Evolutionary conservation across 2,888 invertebrate genomes (phyloP), one percentile per base, ranked within the genome.

Genomic region (Hydraecia micacea): DNA sequence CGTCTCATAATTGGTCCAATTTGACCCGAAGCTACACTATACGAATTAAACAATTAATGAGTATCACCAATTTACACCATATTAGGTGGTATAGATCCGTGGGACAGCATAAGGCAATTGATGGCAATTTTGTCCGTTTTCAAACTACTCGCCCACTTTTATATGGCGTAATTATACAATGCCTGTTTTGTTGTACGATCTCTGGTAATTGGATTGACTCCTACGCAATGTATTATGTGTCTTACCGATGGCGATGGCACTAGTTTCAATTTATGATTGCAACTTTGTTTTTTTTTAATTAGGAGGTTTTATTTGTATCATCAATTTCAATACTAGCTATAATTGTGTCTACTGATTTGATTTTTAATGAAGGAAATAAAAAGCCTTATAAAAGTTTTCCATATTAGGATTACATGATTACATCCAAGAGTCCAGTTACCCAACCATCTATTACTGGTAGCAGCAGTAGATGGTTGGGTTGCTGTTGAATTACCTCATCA

Each of bases 21-120:
- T 75, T 81, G 86, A 86, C 90, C 88, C 88, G 77, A 68, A 82
- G 62, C 68, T 75, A 86, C 86, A 85, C 84, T 78, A 83, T 79
- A 73, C 0, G 80, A 91, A 93, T 94, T 92, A 92, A 90, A 87
- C 93, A 93, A 94, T 94, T 93, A 91, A 91, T 90, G 84, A 81
- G 73, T 74, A 88, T 81, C 74, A 82, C 90, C 92, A 91, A 91
- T 91, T 87, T 85, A 55, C 73, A 84, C 94, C 93, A 90, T 92
- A 93, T 88, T 91, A 81, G 94, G 94, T 71, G 87, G 89, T 91
- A 89, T 85, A 86, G 91, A 75, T 78, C 79, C 80, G 90, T 91
- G 90, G 87, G 91, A 91, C 83, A 77, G 18, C 36, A 1, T 84
- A 82, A 70, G 70, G 87, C 90, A 89, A 91, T 92, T 91, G 87